A percentile compares a stretch with the other conserved stretches of the same genome.
Conservation (phyloP, 2,113 vertebrate genomes). For the Colinus virginianus region DNA sequence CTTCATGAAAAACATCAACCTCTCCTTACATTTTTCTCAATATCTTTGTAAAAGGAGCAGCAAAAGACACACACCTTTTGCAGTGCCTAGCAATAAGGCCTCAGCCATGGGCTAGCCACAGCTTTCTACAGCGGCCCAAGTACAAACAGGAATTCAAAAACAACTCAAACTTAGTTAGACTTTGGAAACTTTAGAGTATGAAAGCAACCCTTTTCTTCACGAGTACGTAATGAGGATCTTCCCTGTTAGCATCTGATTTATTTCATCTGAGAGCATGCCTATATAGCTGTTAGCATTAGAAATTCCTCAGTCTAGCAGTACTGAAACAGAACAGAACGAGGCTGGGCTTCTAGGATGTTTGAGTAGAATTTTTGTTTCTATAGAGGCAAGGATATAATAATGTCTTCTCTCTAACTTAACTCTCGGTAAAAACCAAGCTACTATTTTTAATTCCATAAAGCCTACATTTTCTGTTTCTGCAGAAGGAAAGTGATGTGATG, state of each 20-base stretch:
- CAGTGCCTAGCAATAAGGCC: not conserved
- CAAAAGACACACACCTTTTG: not conserved
- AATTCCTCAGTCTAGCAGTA: accelerated
- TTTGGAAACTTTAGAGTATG: not conserved
- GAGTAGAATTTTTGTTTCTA: not conserved
- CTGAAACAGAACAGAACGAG: not conserved
- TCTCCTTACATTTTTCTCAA: not conserved
- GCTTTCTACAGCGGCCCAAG: not conserved
- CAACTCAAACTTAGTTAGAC: not conserved
- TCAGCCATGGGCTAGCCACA: not conserved
- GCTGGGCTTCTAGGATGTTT: accelerated
- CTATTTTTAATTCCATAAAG: accelerated
- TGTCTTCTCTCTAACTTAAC: accelerated
- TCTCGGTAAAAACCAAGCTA: accelerated
- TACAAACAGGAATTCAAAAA: not conserved
- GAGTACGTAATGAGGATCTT: too few species aligned
- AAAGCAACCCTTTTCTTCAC: not conserved
- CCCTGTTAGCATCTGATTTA: not conserved
- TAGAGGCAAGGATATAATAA: not conserved
- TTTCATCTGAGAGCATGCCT: not conserved
- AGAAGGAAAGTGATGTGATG: accelerated
- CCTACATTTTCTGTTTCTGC: not conserved
- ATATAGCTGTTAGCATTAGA: not conserved
- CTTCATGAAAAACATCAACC: not conserved
- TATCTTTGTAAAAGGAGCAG: not conserved